A percentile compares a stretch with the other conserved stretches of the same genome.
Conservation (phyloP, 2,113 vertebrate species). For the Calyptomena viridis region DNA sequence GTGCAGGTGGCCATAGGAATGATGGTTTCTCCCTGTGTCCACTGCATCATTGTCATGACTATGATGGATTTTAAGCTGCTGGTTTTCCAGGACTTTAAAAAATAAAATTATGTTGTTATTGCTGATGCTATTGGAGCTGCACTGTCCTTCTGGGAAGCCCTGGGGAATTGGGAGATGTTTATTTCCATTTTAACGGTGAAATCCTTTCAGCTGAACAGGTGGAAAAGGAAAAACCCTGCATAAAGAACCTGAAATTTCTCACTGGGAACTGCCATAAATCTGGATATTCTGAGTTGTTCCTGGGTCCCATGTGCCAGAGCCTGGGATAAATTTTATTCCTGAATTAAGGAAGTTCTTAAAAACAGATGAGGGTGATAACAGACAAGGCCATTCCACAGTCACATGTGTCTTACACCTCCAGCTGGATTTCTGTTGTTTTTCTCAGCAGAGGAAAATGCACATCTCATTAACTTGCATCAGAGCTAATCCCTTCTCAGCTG, state of each 20-base stretch:
- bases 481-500: not conserved
- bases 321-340: not conserved
- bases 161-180: not conserved
- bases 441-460: not conserved
- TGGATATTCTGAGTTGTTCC: not conserved
- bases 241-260: not conserved
- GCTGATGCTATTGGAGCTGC: not conserved
- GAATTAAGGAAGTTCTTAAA: not conserved
- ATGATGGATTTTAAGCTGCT: not conserved
- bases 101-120: not conserved
- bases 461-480: not conserved
- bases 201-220: not conserved
- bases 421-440: not conserved
- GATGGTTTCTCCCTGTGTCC: not conserved
- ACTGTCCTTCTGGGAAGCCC: not conserved
- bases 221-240: not conserved
- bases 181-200: not conserved
- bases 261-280: not conserved
- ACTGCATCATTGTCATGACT: not conserved
- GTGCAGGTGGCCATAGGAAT: not conserved
- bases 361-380: not conserved
- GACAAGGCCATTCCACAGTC: not conserved
- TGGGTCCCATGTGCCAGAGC: not conserved
- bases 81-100: not conserved
- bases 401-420: not conserved